Conservation (phyloP, 2,797 vertebrate species). For the Enteromius treurensis region DNA sequence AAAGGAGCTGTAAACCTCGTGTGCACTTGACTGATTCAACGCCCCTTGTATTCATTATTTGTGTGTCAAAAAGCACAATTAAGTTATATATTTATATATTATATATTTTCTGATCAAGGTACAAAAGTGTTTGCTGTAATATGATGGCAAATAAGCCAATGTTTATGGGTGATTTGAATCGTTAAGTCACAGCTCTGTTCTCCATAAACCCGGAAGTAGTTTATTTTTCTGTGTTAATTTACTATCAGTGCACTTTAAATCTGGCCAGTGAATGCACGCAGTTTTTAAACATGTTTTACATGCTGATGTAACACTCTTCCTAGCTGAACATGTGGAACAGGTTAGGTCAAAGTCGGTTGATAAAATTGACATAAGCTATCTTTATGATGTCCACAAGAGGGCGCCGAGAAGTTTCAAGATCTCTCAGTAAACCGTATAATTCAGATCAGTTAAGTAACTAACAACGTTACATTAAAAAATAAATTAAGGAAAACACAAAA, state of each 20-base stretch:
- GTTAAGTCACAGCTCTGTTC: neutral
- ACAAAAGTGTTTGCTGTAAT: neutral
- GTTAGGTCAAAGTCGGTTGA: neutral
- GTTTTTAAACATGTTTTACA: neutral
- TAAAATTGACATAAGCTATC: neutral
- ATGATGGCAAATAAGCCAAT: no score
- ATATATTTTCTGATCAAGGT: neutral
- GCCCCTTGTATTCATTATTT: neutral
- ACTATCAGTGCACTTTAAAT: neutral
- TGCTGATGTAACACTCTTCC: neutral
- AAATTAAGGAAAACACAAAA: neutral
- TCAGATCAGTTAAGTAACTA: neutral
- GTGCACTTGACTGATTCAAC: neutral
- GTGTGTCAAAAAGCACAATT: neutral
- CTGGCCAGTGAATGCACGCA: neutral
- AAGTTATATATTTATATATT: no score
- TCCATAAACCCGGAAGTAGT: conserved; percentile 23
- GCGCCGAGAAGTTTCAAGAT: neutral
- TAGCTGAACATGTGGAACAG: neutral
- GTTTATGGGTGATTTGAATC: neutral
- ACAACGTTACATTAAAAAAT: neutral
- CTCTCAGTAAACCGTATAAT: neutral
- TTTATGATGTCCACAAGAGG: conserved; percentile 3
- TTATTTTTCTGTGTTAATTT: neutral
- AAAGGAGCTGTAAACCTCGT: neutral